Evolutionary conservation across 2,113 vertebrate species (phyloP), one percentile per base, ranked within the genome.

Genomic region (Illadopsis cleaveri): DNA sequence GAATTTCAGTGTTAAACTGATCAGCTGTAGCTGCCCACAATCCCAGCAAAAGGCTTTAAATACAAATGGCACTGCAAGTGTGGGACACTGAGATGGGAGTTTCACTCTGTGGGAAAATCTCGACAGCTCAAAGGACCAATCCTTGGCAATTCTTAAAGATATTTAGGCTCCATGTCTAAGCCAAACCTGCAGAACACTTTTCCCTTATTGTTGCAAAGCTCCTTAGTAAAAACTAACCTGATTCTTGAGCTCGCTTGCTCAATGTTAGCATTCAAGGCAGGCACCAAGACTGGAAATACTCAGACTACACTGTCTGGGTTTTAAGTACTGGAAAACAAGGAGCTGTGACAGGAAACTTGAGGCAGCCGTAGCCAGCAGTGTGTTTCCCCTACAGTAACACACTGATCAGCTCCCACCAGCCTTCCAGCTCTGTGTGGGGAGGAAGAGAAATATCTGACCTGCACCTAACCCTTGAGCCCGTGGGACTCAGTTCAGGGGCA

Each of bases 61-160:
- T 15, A 31, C 45, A 27, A 66, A 14, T 4, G 23, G 42, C 15
- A 17, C n/a, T 27, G 47, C 16, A 62, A 57, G 31, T 53, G 50
- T 24, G 47, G 58, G 30, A 42, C 4, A 9, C 5, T 18, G 13
- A 20, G 16, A 21, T 2, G 5, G 37, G n/a, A 44, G 23, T 21
- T 51, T 15, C 21, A 5, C 10, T 2, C 37, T 14, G 4, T 9
- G 18, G 47, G 28, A 51, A 28, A 19, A 9, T 11, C 40, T 6
- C 0, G 0, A 9, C 8, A 10, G 50, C 27, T 37, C n/a, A 1
- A 0, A 11, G 20, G 22, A n/a, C 9, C 4, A 11, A 4, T 8
- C 66, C 23, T 33, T 6, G 20, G 48, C 3, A 8, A 37, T 8
- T 19, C 17, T 37, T 42, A 15, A 20, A 40, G 24, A 2, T 11